A percentile compares a stretch with the other conserved stretches of the same genome.
Conservation (phyloP, 2,888 invertebrate genomes). For the Branchipolynoe longqiensis region DNA sequence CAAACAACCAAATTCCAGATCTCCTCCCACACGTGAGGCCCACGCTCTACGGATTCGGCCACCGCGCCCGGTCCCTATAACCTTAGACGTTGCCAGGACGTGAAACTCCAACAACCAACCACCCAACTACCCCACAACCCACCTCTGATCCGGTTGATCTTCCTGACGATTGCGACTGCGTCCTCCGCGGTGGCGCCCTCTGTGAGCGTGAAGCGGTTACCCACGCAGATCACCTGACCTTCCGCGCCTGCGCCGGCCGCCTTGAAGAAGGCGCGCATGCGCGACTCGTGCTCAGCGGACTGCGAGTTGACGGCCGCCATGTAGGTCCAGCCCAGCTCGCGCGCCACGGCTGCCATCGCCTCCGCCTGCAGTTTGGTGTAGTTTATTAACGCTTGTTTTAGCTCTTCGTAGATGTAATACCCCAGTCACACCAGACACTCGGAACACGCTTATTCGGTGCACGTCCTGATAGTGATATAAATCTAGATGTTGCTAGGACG, state of each 20-base stretch:
- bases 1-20: too few relatives aligned
- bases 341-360: constrained; percentile 74
- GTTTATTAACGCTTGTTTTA: too few relatives aligned
- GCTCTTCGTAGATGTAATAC: too few relatives aligned
- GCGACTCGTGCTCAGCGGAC: constrained; percentile 74
- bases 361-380: constrained; percentile 76
- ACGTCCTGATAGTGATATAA: too few relatives aligned
- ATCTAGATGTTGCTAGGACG: too few relatives aligned
- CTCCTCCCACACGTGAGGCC: too few relatives aligned
- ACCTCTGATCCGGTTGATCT: constrained; percentile 11
- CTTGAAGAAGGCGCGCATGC: constrained; percentile 73
- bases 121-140: neutral
- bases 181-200: neutral
- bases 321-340: constrained; percentile 78
- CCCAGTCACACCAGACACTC: too few relatives aligned
- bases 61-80: too few relatives aligned
- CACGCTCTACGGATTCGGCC: too few relatives aligned
- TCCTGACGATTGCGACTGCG: constrained; percentile 19
- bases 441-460: too few relatives aligned
- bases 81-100: too few relatives aligned
- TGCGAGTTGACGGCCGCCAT: constrained; percentile 78
- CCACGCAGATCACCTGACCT: constrained; percentile 66
- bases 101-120: too few relatives aligned
- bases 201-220: neutral
- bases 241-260: neutral